Percentiles rank a stretch among this genome's conserved stretches.
These are phyloP conservation scores for Idaea straminata DNA, from an alignment of 2,888 invertebrate genomes.

Conservation along the genomic window DNA sequence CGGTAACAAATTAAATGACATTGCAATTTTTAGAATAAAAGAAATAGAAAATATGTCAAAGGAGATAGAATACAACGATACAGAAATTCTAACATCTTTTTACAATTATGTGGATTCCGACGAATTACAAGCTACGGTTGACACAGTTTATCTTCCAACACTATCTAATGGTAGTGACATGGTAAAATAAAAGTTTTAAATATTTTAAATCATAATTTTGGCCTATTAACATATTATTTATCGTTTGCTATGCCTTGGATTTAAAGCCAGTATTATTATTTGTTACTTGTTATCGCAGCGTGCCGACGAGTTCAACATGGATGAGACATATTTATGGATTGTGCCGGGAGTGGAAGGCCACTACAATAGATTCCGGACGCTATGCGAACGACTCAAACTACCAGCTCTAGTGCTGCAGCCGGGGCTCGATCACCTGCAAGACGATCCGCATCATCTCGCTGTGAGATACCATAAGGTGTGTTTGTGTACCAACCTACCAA, in stretches of 20 bases:
- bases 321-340: slow-evolving; percentile 40
- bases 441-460: slow-evolving; percentile 40
- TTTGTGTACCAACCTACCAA: too few species aligned
- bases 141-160: slow-evolving; percentile 31
- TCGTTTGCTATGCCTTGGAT: too few species aligned
- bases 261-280: too few species aligned
- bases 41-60: slow-evolving; percentile 27
- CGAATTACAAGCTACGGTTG: slow-evolving; percentile 39
- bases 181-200: slow-evolving; percentile 12
- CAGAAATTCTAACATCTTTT: slow-evolving; percentile 37
- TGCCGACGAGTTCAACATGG: slow-evolving; percentile 42
- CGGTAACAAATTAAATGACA: too few species aligned
- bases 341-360: slow-evolving; percentile 54
- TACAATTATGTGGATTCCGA: slow-evolving; percentile 40
- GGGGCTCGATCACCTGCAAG: slow-evolving; percentile 32
- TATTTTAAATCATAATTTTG: too few species aligned
- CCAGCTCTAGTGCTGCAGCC: slow-evolving; percentile 26
- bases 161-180: slow-evolving; percentile 18
- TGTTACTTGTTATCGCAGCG: slow-evolving; percentile 30
- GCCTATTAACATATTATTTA: too few species aligned
- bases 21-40: slow-evolving; percentile 25
- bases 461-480: slow-evolving; percentile 39
- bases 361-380: slow-evolving; percentile 35
- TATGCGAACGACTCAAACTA: slow-evolving; percentile 49
- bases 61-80: slow-evolving; percentile 17